These are phyloP conservation scores for Zaprionus camerounensis DNA, from an alignment of 1,140 invertebrate genomes.

Conservation along the genomic window DNA sequence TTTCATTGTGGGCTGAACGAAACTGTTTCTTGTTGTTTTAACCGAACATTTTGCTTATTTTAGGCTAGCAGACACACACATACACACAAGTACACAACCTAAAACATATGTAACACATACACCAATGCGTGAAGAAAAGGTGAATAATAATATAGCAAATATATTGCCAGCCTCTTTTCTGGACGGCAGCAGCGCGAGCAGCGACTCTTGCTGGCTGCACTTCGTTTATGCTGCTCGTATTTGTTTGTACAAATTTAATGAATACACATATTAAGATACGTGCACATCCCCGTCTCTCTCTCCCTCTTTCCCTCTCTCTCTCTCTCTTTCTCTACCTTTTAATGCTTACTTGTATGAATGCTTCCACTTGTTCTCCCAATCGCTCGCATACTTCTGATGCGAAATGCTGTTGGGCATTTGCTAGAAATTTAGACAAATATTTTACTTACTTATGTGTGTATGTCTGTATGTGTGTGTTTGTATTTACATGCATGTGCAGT, in stretches of 20 bases:
- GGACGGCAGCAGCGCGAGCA: conserved; percentile 25
- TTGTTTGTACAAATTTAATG: conserved; percentile 84
- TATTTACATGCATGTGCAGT: not conserved
- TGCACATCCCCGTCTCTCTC: conserved; percentile 10
- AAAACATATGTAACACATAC: conserved; percentile 15
- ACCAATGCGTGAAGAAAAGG: conserved; percentile 44
- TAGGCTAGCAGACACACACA: conserved; percentile 34
- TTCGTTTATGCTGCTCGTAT: conserved; percentile 73
- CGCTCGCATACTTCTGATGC: conserved; percentile 28
- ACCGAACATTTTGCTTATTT: conserved; percentile 70
- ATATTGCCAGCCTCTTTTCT: conserved; percentile 46
- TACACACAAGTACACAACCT: not conserved
- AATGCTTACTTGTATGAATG: not conserved
- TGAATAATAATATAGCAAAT: conserved; percentile 64
- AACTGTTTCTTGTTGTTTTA: conserved; percentile 80
- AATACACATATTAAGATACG: conserved; percentile 62
- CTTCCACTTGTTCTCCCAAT: not conserved
- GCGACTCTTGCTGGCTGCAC: conserved; percentile 49
- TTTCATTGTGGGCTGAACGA: conserved; percentile 73
- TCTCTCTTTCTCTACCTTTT: not conserved
- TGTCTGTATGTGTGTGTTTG: not conserved
- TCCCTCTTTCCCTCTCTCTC: not conserved
- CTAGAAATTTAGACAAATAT: conserved; percentile 32
- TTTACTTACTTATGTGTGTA: not conserved
- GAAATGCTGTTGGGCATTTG: conserved; percentile 33